phyloP scores from a whole-genome alignment of 2,888 invertebrate genomes.

The Microplitis manilae region DNA sequence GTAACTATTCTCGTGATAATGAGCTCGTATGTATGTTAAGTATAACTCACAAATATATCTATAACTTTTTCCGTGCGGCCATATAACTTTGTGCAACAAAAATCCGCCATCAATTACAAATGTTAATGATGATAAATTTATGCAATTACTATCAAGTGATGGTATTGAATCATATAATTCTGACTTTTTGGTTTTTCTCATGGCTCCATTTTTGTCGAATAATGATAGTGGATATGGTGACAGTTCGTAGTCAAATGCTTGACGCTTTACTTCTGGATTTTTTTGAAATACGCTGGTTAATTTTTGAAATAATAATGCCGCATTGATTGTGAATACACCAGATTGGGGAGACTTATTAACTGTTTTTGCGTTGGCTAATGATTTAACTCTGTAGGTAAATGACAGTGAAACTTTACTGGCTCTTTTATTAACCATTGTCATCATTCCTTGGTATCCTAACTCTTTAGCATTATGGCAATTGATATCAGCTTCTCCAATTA shows the following conservation, averaged over 20 bases:
- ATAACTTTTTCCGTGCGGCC: conserved; percentile 15
- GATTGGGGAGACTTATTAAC: not conserved
- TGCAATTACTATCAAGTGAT: not conserved
- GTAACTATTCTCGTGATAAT: conserved; percentile 20
- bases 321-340: not conserved
- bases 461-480: too few relatives aligned
- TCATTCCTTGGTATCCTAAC: too few relatives aligned
- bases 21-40: not conserved
- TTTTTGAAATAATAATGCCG: conserved; percentile 44
- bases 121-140: not conserved
- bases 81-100: conserved; percentile 24
- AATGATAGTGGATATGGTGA: conserved; percentile 43
- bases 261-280: conserved; percentile 40
- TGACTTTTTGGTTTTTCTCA: conserved; percentile 45
- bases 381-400: not conserved
- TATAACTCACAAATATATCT: not conserved
- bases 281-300: conserved; percentile 40
- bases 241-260: conserved; percentile 42
- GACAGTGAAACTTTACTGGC: not conserved
- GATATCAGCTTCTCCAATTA: too few relatives aligned
- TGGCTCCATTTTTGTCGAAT: conserved; percentile 43
- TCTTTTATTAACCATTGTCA: not conserved
- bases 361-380: not conserved
- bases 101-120: conserved; percentile 34
- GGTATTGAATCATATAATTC: conserved; percentile 23